Percentiles rank a stretch among this genome's conserved stretches.
Conservation (phyloP, 2,888 invertebrate genomes). For the Lamproptera curius region DNA sequence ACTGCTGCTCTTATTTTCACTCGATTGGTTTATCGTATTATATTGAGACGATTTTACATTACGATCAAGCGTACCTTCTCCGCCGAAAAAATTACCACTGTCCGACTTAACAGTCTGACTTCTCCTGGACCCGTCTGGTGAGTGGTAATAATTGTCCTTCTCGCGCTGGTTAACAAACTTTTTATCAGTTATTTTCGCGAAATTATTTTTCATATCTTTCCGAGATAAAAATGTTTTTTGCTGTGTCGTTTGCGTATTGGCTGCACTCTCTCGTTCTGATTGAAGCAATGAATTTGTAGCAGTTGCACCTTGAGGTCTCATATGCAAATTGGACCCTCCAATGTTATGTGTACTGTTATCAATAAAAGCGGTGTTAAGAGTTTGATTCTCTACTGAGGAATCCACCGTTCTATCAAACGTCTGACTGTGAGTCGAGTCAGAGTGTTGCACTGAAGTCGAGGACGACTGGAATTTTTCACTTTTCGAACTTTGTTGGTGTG, state of each 20-base stretch:
- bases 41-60: slow-evolving; percentile 53
- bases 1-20: slow-evolving; percentile 74
- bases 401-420: slow-evolving; percentile 59
- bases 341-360: slow-evolving; percentile 45
- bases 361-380: slow-evolving; percentile 66
- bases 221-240: slow-evolving; percentile 30
- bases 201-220: slow-evolving; percentile 31
- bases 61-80: slow-evolving; percentile 55
- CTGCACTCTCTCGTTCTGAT: slow-evolving; percentile 59
- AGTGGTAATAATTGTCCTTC: slow-evolving; percentile 47
- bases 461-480: slow-evolving; percentile 65
- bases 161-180: slow-evolving; percentile 49
- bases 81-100: slow-evolving; percentile 58
- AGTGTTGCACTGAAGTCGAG: slow-evolving; percentile 60
- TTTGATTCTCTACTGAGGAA: slow-evolving; percentile 56
- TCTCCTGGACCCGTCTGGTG: slow-evolving; percentile 46
- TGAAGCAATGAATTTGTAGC: slow-evolving; percentile 62
- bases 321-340: slow-evolving; percentile 41
- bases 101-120: slow-evolving; percentile 51
- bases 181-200: slow-evolving; percentile 35
- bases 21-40: slow-evolving; percentile 61
- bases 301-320: slow-evolving; percentile 57
- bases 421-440: slow-evolving; percentile 58
- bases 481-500: slow-evolving; percentile 63
- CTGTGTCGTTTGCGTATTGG: slow-evolving; percentile 43